Evolutionary conservation across 2,888 invertebrate genomes (phyloP).

Genomic region (Automeris io): DNA sequence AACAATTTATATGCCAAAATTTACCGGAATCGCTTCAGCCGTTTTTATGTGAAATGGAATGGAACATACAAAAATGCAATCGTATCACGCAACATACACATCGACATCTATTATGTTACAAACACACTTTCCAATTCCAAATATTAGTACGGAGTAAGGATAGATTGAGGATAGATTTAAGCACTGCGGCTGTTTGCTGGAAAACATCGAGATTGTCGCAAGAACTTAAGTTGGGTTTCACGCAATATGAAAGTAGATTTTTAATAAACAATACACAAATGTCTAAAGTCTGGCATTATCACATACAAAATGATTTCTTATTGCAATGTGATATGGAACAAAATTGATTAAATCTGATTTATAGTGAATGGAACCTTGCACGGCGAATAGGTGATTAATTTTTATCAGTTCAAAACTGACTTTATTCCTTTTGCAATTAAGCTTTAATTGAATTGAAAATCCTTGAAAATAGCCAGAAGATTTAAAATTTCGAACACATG

Average conservation of each 20-base stretch:
- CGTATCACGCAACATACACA: too few species aligned
- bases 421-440: neutral
- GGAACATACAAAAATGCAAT: too few species aligned
- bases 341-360: constrained; percentile 15
- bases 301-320: neutral
- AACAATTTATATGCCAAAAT: too few species aligned
- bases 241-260: constrained; percentile 40
- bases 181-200: too few species aligned
- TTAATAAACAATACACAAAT: too few species aligned
- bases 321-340: constrained; percentile 4
- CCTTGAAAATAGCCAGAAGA: constrained; percentile 23
- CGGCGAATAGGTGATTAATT: constrained; percentile 17
- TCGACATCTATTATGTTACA: too few species aligned
- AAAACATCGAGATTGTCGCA: constrained; percentile 14
- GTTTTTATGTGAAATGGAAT: too few species aligned
- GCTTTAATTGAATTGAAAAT: constrained; percentile 15
- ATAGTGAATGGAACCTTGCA: constrained; percentile 46
- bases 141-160: too few species aligned
- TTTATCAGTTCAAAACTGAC: constrained; percentile 11
- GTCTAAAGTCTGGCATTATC: neutral
- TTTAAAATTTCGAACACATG: constrained; percentile 4
- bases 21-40: too few species aligned
- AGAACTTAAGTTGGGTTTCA: constrained; percentile 26
- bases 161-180: too few species aligned
- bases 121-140: too few species aligned